A percentile compares a stretch with the other conserved stretches of the same genome.
Evolutionary conservation across 2,888 invertebrate species (phyloP).

Genomic region (Brachycybe producta): DNA sequence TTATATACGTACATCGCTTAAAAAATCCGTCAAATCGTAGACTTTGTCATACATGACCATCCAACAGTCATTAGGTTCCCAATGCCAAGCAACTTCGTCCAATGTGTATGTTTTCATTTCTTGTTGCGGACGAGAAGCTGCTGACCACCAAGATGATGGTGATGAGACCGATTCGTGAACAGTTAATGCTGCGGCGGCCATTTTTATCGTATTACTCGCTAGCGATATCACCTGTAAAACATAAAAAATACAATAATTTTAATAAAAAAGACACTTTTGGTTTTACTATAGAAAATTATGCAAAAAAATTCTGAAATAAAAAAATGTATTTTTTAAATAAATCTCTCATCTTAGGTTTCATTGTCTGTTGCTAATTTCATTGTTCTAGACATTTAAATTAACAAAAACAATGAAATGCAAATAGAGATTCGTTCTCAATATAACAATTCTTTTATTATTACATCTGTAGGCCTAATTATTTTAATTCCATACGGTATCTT

Average conservation of each 20-base stretch:
- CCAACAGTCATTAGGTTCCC: conserved; percentile 62
- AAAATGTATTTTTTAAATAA: too few relatives aligned
- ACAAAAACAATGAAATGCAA: too few relatives aligned
- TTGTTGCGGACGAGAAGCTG: conserved; percentile 23
- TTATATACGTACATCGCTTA: conserved; percentile 37
- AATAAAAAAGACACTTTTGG: background rate
- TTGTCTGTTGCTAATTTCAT: too few relatives aligned
- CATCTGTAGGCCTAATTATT: too few relatives aligned
- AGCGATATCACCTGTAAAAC: conserved; percentile 13
- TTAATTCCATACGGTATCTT: too few relatives aligned
- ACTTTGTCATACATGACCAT: conserved; percentile 73
- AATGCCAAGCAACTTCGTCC: conserved; percentile 62
- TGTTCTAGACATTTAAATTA: too few relatives aligned
- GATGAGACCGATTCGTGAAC: too few relatives aligned
- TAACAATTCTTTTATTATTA: too few relatives aligned
- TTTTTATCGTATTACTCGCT: conserved; percentile 13
- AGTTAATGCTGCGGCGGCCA: conserved; percentile 8
- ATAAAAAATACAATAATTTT: background rate
- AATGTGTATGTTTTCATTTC: conserved; percentile 34
- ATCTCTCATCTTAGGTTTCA: too few relatives aligned
- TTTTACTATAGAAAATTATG: too few relatives aligned
- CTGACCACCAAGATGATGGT: conserved; percentile 8
- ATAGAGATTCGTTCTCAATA: too few relatives aligned
- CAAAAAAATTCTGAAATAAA: too few relatives aligned
- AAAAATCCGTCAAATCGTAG: conserved; percentile 64